phyloP scores from a whole-genome alignment of 1,140 invertebrate genomes.

The Rhopalosiphum padi region DNA sequence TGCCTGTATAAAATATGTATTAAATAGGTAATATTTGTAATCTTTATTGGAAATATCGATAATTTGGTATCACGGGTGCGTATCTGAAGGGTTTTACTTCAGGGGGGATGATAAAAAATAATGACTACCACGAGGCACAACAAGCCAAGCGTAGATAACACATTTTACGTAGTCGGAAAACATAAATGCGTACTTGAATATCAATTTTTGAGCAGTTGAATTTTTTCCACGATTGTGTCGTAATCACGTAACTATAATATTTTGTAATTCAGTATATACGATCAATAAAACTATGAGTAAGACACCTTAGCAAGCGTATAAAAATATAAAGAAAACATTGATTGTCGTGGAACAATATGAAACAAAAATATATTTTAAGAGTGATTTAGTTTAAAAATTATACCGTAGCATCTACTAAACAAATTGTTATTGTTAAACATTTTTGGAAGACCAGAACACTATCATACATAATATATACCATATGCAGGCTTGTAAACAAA shows the following conservation, averaged over 20 bases:
- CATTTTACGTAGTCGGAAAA: background rate
- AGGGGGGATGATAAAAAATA: background rate
- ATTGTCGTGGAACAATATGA: background rate
- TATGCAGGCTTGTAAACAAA: background rate
- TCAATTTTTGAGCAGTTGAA: background rate
- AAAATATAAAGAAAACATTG: background rate
- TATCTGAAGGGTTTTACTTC: background rate
- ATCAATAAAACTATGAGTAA: background rate
- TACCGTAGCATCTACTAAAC: background rate
- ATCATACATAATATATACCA: background rate
- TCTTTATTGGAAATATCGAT: background rate
- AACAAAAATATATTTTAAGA: background rate
- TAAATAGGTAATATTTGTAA: background rate
- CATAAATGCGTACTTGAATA: background rate
- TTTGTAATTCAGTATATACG: background rate
- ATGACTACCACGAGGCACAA: background rate
- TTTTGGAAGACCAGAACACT: background rate
- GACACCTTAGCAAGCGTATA: background rate
- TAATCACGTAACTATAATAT: conserved; percentile 12
- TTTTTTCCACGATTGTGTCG: background rate
- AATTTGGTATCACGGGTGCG: background rate
- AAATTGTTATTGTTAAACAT: background rate
- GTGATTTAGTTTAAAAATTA: background rate
- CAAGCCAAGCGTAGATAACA: background rate
- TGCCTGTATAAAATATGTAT: background rate